Evolutionary conservation across 2,113 vertebrate species (phyloP).

Genomic region (Mohoua ochrocephala): DNA sequence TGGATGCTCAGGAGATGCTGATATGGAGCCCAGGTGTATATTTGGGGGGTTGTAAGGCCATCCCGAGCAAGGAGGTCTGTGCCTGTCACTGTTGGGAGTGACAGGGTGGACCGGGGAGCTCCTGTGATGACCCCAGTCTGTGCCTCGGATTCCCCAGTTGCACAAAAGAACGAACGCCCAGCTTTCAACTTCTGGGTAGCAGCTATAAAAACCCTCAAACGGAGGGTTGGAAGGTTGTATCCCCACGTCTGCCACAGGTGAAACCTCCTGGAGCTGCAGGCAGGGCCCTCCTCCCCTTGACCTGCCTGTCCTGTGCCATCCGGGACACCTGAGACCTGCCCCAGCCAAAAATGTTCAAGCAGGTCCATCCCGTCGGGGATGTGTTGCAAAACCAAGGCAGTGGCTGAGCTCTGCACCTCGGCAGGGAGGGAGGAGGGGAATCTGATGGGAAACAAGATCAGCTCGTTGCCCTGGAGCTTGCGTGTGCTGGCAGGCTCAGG

Average conservation of each 20-base stretch:
- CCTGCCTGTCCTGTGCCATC: accelerated
- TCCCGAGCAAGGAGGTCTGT: not conserved
- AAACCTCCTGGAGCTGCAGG: not conserved
- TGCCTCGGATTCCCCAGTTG: not conserved
- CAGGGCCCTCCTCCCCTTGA: not conserved
- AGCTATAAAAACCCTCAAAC: not conserved
- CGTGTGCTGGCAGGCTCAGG: not conserved
- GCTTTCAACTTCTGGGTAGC: not conserved
- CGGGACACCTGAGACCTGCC: not conserved
- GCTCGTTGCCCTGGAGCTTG: not conserved
- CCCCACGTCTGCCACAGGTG: accelerated
- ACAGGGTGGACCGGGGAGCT: not conserved
- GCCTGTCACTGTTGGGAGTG: not conserved
- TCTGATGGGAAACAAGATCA: not conserved
- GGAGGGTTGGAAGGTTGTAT: accelerated
- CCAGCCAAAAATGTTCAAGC: not conserved
- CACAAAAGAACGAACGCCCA: accelerated
- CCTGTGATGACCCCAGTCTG: not conserved
- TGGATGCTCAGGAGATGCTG: not conserved
- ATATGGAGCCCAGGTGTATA: not conserved
- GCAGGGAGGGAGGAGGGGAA: not conserved
- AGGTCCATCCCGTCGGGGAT: not conserved
- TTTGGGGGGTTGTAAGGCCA: accelerated
- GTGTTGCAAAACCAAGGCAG: slow-evolving; percentile 37
- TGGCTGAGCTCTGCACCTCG: not conserved